Evolutionary conservation across 1,140 invertebrate genomes (phyloP).

Genomic region (Drosophila novamexicana): DNA sequence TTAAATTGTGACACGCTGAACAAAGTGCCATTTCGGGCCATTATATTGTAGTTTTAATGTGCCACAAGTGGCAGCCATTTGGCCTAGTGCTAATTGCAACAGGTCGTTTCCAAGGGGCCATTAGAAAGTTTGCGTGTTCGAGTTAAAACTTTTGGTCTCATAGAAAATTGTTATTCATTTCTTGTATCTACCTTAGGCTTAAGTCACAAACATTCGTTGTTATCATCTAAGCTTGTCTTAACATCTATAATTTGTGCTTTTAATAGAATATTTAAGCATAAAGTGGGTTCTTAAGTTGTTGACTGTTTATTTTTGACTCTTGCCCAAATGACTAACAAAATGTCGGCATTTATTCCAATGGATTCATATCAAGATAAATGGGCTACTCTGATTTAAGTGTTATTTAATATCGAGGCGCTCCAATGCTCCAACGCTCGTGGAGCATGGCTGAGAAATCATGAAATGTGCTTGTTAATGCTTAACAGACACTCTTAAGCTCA

Average conservation of each 20-base stretch:
- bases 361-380: conserved; percentile 54
- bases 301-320: conserved; percentile 10
- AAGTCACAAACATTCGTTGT: neutral
- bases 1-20: conserved; percentile 25
- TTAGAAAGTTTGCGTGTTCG: conserved; percentile 2
- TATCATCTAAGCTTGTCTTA: neutral
- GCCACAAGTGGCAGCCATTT: neutral
- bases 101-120: neutral
- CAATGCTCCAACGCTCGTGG: neutral
- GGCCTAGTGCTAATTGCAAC: conserved; percentile 23
- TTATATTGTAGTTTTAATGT: conserved; percentile 26
- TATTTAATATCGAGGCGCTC: conserved; percentile 42
- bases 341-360: conserved; percentile 26
- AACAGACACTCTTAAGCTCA: neutral
- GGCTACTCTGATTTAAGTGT: conserved; percentile 14
- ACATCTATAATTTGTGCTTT: neutral
- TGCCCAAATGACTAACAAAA: conserved; percentile 58
- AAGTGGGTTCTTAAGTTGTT: neutral
- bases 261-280: neutral
- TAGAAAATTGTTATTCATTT: neutral
- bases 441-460: neutral
- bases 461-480: conserved; percentile 23
- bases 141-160: neutral
- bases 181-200: neutral
- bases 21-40: conserved; percentile 17